A percentile compares a stretch with the other conserved stretches of the same genome.
phyloP scores from a whole-genome alignment of 1,140 invertebrate species.

The Danaus melanippus region DNA sequence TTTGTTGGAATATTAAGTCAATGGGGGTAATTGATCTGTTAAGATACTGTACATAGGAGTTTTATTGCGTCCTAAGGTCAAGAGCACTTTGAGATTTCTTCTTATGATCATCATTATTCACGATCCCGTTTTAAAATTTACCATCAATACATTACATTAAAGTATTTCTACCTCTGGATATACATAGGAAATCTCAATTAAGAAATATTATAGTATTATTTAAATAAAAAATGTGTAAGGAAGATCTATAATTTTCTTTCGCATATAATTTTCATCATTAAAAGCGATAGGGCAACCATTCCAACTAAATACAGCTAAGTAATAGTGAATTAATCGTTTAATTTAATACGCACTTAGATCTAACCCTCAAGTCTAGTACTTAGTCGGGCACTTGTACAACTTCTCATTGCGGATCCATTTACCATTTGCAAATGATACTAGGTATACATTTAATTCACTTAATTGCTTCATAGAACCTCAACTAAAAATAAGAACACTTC shows the following conservation, averaged over 20 bases:
- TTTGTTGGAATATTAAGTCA: conserved; percentile 67
- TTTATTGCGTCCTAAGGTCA: background rate
- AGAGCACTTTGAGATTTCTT: background rate
- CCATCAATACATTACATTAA: too few relatives aligned
- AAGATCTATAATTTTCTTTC: too few relatives aligned
- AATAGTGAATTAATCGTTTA: conserved; percentile 15
- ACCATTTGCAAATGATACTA: conserved; percentile 38
- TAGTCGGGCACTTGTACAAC: conserved; percentile 40
- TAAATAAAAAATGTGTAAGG: too few relatives aligned
- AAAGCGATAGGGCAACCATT: too few relatives aligned
- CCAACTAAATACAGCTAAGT: too few relatives aligned
- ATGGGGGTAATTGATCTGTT: conserved; percentile 66
- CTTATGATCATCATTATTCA: too few relatives aligned
- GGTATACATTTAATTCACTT: conserved; percentile 30
- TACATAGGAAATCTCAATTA: too few relatives aligned
- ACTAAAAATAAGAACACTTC: too few relatives aligned
- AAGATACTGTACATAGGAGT: conserved; percentile 24
- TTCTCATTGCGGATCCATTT: conserved; percentile 42
- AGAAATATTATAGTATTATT: too few relatives aligned
- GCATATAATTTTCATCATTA: too few relatives aligned
- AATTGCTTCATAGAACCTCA: conserved; percentile 14
- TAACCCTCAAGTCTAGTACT: conserved; percentile 29
- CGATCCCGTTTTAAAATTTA: too few relatives aligned
- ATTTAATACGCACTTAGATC: conserved; percentile 23
- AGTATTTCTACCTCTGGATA: too few relatives aligned